Evolutionary conservation across 1,140 invertebrate species (phyloP), one percentile per base, ranked within the genome.

Genomic region (Patella vulgata): DNA sequence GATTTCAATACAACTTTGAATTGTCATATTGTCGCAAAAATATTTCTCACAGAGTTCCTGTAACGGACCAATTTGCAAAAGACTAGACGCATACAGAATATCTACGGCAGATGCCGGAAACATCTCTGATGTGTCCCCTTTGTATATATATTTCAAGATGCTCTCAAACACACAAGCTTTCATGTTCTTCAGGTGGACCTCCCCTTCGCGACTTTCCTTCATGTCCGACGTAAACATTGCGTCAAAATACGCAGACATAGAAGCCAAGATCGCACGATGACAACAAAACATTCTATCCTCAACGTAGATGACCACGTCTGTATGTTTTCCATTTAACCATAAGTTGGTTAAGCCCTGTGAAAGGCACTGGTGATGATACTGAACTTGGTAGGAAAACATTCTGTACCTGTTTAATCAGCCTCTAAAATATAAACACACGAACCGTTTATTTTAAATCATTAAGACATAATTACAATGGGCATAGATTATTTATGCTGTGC

Each of bases 1-100:
- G 75, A 96, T 94, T 0, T 93, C 94, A 50, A 97, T 86, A 84
- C 93, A 95, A 80, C 96, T 97, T 68, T 93, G 94, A 1, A 92
- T 92, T 84, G 95, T 92, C 43, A 97, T 85, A 79, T 96, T 93
- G 72, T 92, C 90, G 61, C 90, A 89, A 31, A 97, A 85, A 79
- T 95, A 96, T 71, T 89, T 88, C 74, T 93, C 95, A 80, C 95
- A 96, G 31, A 92, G 92, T 63, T 91, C 89, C 30, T 93, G 91
- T 25, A 96, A 92, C 67, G 91, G 88, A 66, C 88, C 87, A 9
- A 97, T 85, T 80, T 96, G 93, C 36, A 97, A 86, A 44, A 96
- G 84, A 80, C 91, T 92, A 14, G 93, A 91, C 21, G 93, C 93
- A 30, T 91, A 90, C 54, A 96, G 78, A 31, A 96, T 82, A 21